These are phyloP conservation scores for Trachelus iudaicus DNA, from an alignment of 2,888 invertebrate species.

Conservation along the genomic window DNA sequence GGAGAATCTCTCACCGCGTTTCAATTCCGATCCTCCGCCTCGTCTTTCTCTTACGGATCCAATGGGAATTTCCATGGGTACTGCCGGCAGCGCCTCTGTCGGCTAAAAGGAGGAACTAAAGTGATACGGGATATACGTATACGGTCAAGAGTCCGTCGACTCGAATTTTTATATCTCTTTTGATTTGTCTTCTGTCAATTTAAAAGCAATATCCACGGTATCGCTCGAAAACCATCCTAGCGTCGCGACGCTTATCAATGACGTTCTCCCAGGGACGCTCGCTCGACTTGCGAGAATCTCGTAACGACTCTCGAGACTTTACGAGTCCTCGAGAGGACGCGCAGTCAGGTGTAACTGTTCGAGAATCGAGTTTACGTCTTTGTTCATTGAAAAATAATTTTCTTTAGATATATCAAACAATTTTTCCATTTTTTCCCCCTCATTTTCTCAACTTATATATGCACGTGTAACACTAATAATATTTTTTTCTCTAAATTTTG, in stretches of 20 bases:
- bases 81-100: not conserved
- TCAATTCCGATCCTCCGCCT: not conserved
- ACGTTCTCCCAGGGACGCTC: not conserved
- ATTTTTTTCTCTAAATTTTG: too few relatives aligned
- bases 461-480: too few relatives aligned
- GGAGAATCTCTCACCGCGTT: slow-evolving; percentile 10
- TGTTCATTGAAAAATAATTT: not conserved
- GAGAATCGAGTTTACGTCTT: not conserved
- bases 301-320: not conserved
- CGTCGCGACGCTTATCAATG: not conserved
- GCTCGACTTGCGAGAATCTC: not conserved
- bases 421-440: not conserved
- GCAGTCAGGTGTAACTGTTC: not conserved
- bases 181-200: not conserved
- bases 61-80: not conserved
- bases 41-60: not conserved
- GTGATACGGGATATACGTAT: too few relatives aligned
- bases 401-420: not conserved
- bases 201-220: not conserved
- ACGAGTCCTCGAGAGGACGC: not conserved
- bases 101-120: not conserved
- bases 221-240: not conserved
- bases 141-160: not conserved
- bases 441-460: not conserved
- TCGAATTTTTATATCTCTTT: not conserved